Conservation (phyloP, 1,140 invertebrate genomes). For the Homalodisca vitripennis region DNA sequence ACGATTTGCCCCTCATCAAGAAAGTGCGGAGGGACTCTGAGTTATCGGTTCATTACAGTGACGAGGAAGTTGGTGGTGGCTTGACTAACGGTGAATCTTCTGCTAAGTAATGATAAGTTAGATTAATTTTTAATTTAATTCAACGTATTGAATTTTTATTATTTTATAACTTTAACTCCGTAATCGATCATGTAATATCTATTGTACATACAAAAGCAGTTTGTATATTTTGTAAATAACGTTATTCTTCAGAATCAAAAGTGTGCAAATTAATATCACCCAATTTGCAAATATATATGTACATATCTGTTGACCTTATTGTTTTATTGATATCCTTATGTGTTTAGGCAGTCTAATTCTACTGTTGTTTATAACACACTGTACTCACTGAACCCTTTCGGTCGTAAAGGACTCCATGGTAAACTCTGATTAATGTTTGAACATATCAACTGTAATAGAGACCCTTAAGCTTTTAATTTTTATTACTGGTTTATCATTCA, state of each 20-base stretch:
- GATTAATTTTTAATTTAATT: not conserved
- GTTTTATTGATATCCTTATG: too few relatives aligned
- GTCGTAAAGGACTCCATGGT: too few relatives aligned
- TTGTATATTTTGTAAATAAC: conserved; percentile 20
- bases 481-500: too few relatives aligned
- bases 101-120: not conserved
- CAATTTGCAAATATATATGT: conserved; percentile 11
- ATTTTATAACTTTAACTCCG: not conserved
- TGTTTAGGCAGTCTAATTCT: too few relatives aligned
- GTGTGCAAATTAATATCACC: not conserved
- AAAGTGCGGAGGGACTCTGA: conserved; percentile 67
- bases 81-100: conserved; percentile 19
- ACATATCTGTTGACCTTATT: conserved; percentile 35
- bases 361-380: too few relatives aligned
- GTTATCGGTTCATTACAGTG: conserved; percentile 68
- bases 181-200: not conserved
- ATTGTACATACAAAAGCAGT: not conserved
- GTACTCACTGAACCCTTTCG: too few relatives aligned
- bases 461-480: too few relatives aligned
- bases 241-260: conserved; percentile 10
- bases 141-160: not conserved
- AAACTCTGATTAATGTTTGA: too few relatives aligned
- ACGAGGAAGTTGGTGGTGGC: conserved; percentile 54
- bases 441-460: too few relatives aligned
- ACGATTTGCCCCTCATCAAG: conserved; percentile 50